These are phyloP conservation scores for Marisa cornuarietis DNA, from an alignment of 1,140 invertebrate species.

Conservation along the genomic window DNA sequence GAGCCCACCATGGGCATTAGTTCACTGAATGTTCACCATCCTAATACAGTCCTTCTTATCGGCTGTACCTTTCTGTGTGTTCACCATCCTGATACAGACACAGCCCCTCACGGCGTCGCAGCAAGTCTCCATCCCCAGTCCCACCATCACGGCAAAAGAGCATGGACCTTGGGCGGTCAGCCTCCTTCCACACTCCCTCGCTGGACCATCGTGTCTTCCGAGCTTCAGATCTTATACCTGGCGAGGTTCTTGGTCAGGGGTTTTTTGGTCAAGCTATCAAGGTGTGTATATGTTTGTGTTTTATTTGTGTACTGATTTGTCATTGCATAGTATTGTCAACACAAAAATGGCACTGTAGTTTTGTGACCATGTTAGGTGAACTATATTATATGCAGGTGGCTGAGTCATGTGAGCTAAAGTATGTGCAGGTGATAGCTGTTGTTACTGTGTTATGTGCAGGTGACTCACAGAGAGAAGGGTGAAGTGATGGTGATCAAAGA, in stretches of 20 bases:
- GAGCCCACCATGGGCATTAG: too few relatives aligned
- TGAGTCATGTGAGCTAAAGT: too few relatives aligned
- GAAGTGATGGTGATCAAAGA: constrained; percentile 97
- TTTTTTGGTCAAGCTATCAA: constrained; percentile 86
- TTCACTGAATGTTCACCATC: too few relatives aligned
- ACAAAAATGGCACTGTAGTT: too few relatives aligned
- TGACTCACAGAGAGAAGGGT: constrained; percentile 87
- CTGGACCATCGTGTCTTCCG: constrained; percentile 86
- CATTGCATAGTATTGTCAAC: too few relatives aligned
- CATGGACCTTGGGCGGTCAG: constrained; percentile 82
- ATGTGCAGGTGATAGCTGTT: too few relatives aligned
- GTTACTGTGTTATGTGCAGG: constrained; percentile 72
- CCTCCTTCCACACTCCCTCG: constrained; percentile 84
- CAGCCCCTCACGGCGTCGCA: constrained; percentile 52
- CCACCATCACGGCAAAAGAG: constrained; percentile 50
- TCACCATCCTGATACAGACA: constrained; percentile 34
- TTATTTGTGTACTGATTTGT: too few relatives aligned
- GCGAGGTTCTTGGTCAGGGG: constrained; percentile 88
- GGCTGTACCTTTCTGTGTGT: too few relatives aligned
- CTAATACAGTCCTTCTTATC: too few relatives aligned
- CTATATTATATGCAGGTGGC: too few relatives aligned
- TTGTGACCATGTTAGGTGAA: too few relatives aligned
- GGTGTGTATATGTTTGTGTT: constrained; percentile 36
- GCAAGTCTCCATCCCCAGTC: constrained; percentile 59
- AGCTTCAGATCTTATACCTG: constrained; percentile 87